These are phyloP conservation scores for Eudasyphora cyanicolor DNA, from an alignment of 2,888 invertebrate species.

Conservation along the genomic window DNA sequence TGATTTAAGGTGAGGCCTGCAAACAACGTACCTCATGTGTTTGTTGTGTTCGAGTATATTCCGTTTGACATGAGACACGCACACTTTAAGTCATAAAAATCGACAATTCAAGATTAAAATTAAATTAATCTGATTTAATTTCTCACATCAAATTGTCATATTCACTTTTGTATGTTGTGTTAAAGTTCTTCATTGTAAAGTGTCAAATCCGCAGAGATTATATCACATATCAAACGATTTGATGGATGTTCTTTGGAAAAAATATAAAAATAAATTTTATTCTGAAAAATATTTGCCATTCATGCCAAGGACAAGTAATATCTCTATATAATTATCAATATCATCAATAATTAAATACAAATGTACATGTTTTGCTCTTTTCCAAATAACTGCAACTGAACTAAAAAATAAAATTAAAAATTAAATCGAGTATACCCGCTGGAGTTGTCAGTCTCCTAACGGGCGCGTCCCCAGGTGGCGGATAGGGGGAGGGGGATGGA, in stretches of 20 bases:
- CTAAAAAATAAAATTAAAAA: too few species aligned
- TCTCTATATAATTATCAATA: too few species aligned
- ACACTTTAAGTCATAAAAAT: neutral
- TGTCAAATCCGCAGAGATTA: neutral
- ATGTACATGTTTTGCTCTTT: too few species aligned
- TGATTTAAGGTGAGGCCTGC: conserved; percentile 62
- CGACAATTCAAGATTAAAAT: conserved; percentile 26
- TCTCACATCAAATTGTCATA: conserved; percentile 17
- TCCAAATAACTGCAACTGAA: too few species aligned
- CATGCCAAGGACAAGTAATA: too few species aligned
- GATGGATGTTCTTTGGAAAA: neutral
- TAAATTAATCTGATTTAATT: conserved; percentile 29
- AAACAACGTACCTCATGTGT: neutral
- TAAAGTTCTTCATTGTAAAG: neutral
- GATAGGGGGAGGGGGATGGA: too few species aligned
- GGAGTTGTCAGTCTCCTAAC: too few species aligned
- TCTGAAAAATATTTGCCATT: too few species aligned
- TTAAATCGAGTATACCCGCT: too few species aligned
- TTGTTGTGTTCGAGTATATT: neutral
- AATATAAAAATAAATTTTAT: too few species aligned
- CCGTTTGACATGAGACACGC: neutral
- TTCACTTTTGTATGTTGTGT: neutral
- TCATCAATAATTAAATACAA: too few species aligned
- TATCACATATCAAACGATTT: neutral
- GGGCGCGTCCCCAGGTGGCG: too few species aligned